phyloP scores from a whole-genome alignment of 2,797 vertebrate genomes.

The Adelosebastes latens region DNA sequence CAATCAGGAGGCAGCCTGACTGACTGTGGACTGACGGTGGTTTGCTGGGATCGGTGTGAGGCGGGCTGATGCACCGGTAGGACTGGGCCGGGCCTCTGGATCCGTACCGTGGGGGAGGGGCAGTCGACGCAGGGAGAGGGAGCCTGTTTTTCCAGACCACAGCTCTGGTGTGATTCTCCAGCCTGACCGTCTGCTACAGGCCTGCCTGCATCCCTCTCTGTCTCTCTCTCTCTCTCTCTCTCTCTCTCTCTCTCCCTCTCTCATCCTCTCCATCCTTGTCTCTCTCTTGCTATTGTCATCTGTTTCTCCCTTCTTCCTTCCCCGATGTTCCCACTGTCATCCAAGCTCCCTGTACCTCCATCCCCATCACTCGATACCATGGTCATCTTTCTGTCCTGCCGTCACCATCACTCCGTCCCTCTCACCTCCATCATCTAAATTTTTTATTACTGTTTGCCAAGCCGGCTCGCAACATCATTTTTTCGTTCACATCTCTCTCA shows the following conservation, averaged over 20 bases:
- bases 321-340: slow-evolving; percentile 63
- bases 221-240: slow-evolving; percentile 30
- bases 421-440: slow-evolving; percentile 48
- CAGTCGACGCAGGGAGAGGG: slow-evolving; percentile 71
- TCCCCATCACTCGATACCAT: slow-evolving; percentile 32
- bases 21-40: slow-evolving; percentile 52
- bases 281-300: slow-evolving; percentile 49
- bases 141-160: slow-evolving; percentile 80
- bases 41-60: slow-evolving; percentile 52
- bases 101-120: slow-evolving; percentile 82
- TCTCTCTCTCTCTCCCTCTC: slow-evolving; percentile 38
- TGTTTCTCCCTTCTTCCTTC: slow-evolving; percentile 11
- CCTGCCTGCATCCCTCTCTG: slow-evolving; percentile 60
- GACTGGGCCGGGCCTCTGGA: slow-evolving; percentile 80
- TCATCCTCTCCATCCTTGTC: slow-evolving; percentile 54
- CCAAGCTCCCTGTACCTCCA: slow-evolving; percentile 43
- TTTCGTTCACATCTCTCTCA: slow-evolving; percentile 44
- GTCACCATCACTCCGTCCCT: slow-evolving; percentile 28
- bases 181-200: slow-evolving; percentile 69
- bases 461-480: slow-evolving; percentile 16
- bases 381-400: slow-evolving; percentile 39
- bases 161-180: slow-evolving; percentile 71
- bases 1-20: slow-evolving; percentile 43
- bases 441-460: slow-evolving; percentile 47
- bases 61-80: slow-evolving; percentile 74